These are phyloP conservation scores for Emys orbicularis DNA, from an alignment of 2,797 vertebrate species.

Conservation along the genomic window DNA sequence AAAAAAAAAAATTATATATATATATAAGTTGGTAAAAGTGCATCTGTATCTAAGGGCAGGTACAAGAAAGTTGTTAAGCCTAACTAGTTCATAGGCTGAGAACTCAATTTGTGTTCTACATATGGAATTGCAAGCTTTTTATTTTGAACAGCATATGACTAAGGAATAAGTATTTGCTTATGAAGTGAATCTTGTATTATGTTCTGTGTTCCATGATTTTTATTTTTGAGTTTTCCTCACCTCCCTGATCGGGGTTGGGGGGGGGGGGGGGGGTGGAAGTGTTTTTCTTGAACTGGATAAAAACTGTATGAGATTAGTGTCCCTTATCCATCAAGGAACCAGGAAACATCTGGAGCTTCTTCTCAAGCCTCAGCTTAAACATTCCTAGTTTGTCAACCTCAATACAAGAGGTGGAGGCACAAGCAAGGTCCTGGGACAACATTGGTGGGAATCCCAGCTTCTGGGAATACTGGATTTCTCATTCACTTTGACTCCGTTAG, in stretches of 20 bases:
- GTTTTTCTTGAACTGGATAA: background rate
- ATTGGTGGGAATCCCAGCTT: background rate
- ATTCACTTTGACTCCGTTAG: background rate
- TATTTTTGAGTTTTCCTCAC: background rate
- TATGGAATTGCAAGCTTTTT: background rate
- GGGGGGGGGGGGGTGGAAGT: background rate
- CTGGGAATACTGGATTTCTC: background rate
- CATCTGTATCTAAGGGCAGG: background rate
- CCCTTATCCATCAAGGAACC: background rate
- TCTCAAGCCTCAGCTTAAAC: background rate
- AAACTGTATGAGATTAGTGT: background rate
- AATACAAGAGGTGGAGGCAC: background rate
- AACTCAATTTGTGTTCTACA: background rate
- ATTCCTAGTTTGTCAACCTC: background rate
- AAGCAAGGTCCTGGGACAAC: background rate
- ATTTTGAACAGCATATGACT: background rate
- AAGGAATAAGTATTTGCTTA: background rate
- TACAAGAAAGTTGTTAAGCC: background rate
- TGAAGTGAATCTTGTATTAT: background rate
- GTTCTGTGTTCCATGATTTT: background rate
- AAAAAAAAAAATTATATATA: background rate
- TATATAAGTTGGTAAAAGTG: background rate
- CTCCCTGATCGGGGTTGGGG: too few species aligned
- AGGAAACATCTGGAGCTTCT: background rate
- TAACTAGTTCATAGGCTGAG: background rate